Evolutionary conservation across 92 coral and sea anemone genomes (phyloP).

Genomic region (Epizoanthus stellaris): DNA sequence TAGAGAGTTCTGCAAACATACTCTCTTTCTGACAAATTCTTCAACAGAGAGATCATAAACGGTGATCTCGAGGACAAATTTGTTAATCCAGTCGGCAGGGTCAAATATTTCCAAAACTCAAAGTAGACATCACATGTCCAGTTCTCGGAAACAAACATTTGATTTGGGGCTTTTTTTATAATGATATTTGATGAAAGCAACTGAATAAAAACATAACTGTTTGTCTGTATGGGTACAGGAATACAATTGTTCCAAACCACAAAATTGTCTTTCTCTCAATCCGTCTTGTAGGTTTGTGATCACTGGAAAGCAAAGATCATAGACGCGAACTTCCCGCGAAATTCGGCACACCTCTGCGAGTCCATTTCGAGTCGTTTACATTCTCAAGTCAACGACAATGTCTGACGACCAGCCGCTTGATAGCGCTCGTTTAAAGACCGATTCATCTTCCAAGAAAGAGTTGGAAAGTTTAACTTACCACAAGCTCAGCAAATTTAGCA

Average conservation of each 20-base stretch:
- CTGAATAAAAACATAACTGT: not conserved
- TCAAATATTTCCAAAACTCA: slow-evolving; percentile 11
- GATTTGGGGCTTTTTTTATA: not conserved
- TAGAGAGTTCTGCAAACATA: not conserved
- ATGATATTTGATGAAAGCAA: slow-evolving; percentile 12
- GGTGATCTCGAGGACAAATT: slow-evolving; percentile 6
- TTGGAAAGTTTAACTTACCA: slow-evolving; percentile 74
- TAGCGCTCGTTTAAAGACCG: slow-evolving; percentile 28
- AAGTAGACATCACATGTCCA: not conserved
- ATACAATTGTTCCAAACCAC: not conserved
- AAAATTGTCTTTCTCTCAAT: not conserved
- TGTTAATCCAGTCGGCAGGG: slow-evolving; percentile 11
- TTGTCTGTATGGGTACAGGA: not conserved
- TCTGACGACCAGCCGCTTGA: slow-evolving; percentile 22
- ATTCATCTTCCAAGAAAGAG: not conserved
- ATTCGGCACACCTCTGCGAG: slow-evolving; percentile 31
- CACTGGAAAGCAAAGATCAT: not conserved
- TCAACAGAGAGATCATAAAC: not conserved
- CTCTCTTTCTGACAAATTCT: not conserved
- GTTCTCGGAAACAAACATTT: slow-evolving; percentile 39
- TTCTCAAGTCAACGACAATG: slow-evolving; percentile 28
- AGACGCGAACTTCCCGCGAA: slow-evolving; percentile 35
- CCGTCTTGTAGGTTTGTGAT: slow-evolving; percentile 25
- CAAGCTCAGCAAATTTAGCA: slow-evolving; percentile 95
- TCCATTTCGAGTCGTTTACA: slow-evolving; percentile 6